Percentiles rank a stretch among this genome's conserved stretches.
phyloP scores from a whole-genome alignment of 2,888 invertebrate genomes.

The Ormyrus pomaceus region DNA sequence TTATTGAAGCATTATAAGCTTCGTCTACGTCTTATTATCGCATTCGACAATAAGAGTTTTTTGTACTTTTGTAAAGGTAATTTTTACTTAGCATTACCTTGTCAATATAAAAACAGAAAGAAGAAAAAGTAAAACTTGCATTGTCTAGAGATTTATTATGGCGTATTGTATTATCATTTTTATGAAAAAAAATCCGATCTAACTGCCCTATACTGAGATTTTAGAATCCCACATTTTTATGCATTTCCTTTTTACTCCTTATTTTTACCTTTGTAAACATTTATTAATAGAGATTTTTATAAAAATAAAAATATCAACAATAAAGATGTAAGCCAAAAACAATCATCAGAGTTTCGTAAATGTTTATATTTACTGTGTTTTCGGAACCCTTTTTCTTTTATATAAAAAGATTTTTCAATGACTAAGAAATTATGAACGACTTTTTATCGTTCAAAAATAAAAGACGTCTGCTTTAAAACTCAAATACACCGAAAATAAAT shows the following conservation, averaged over 20 bases:
- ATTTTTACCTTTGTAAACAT: slow-evolving; percentile 39
- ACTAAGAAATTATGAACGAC: background rate
- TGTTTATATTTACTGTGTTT: slow-evolving; percentile 48
- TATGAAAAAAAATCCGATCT: slow-evolving; percentile 1
- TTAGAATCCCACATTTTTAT: slow-evolving; percentile 34
- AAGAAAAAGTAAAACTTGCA: slow-evolving; percentile 31
- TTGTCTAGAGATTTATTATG: background rate
- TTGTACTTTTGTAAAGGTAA: slow-evolving; percentile 67
- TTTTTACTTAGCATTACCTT: slow-evolving; percentile 44
- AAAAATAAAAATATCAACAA: slow-evolving; percentile 27
- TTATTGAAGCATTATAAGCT: slow-evolving; percentile 22
- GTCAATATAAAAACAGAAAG: slow-evolving; percentile 23
- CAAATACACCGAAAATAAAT: slow-evolving; percentile 1
- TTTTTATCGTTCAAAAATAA: too few relatives aligned
- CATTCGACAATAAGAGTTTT: slow-evolving; percentile 70
- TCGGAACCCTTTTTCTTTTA: slow-evolving; percentile 30
- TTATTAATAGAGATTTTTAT: slow-evolving; percentile 44
- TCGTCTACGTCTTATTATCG: slow-evolving; percentile 39
- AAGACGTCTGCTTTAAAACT: background rate
- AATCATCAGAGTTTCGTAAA: slow-evolving; percentile 37
- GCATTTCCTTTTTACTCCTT: slow-evolving; percentile 27
- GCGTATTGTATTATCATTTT: slow-evolving; percentile 21
- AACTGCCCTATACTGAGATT: slow-evolving; percentile 41
- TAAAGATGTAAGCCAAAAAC: slow-evolving; percentile 30
- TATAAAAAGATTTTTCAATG: slow-evolving; percentile 24